Conservation (phyloP, 2,888 invertebrate genomes). For the Emmelina monodactyla region DNA sequence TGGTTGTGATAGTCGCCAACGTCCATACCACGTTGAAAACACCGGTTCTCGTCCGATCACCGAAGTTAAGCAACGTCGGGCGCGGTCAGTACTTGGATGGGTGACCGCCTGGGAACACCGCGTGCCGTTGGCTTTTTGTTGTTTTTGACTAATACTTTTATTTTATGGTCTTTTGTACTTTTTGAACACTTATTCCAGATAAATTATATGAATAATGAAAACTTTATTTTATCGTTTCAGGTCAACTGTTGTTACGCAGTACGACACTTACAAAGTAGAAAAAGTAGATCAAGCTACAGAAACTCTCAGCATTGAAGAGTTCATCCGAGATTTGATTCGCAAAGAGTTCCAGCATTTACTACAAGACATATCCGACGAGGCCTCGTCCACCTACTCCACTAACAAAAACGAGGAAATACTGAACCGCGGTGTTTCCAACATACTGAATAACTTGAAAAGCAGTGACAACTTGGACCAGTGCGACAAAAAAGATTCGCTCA, state of each 20-base stretch:
- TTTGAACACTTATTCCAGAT: too few species aligned
- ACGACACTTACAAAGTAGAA: too few species aligned
- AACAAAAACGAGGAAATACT: constrained; percentile 33
- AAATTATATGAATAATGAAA: too few species aligned
- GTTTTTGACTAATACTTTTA: constrained; percentile 1
- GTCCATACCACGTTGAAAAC: constrained; percentile 39
- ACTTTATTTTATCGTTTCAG: too few species aligned
- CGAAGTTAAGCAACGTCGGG: constrained; percentile 39
- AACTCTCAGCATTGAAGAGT: constrained; percentile 48
- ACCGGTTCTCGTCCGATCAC: constrained; percentile 41
- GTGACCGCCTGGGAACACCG: constrained; percentile 35
- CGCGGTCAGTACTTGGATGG: constrained; percentile 41
- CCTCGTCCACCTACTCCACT: constrained; percentile 18
- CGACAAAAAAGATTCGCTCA: constrained; percentile 26
- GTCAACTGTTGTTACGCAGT: too few species aligned
- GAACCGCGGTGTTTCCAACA: constrained; percentile 40
- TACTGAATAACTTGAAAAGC: constrained; percentile 34
- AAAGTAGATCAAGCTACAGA: constrained; percentile 49
- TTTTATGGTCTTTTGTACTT: too few species aligned
- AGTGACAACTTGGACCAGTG: constrained; percentile 22
- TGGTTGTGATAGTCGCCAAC: constrained; percentile 29
- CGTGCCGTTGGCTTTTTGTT: constrained; percentile 29
- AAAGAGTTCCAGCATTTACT: constrained; percentile 44
- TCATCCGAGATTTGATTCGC: constrained; percentile 45
- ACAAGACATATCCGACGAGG: constrained; percentile 36